Conservation (phyloP, 2,797 vertebrate genomes). For the Sparus aurata region DNA sequence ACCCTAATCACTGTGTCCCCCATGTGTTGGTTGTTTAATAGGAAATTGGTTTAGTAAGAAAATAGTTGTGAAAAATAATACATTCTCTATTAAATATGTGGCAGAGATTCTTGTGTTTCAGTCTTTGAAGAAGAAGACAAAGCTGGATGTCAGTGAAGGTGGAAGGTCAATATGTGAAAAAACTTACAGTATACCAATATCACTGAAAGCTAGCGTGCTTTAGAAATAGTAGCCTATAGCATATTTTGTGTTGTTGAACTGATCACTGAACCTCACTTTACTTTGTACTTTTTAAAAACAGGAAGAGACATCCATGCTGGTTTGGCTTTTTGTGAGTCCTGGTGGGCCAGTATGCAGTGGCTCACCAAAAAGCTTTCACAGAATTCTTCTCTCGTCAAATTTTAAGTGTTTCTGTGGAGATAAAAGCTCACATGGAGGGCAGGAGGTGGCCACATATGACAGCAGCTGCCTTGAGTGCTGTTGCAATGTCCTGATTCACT, state of each 20-base stretch:
- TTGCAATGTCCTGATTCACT: neutral
- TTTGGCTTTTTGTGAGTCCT: neutral
- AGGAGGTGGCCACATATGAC: neutral
- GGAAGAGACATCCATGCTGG: neutral
- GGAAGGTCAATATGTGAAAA: conserved; percentile 14
- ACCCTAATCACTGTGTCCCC: neutral
- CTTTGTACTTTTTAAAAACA: neutral
- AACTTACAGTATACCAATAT: neutral
- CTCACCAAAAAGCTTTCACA: neutral
- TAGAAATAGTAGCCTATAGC: neutral
- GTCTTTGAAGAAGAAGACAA: neutral
- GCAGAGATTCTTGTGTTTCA: conserved; percentile 9
- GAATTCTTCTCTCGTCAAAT: neutral
- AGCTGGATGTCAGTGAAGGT: conserved; percentile 9
- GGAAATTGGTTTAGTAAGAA: conserved; percentile 8
- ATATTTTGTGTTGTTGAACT: neutral
- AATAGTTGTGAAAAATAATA: neutral
- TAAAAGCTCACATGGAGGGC: conserved; percentile 2
- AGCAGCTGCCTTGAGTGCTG: neutral
- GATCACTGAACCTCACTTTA: too few relatives aligned
- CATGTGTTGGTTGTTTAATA: neutral
- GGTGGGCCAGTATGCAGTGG: neutral
- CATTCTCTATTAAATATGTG: neutral
- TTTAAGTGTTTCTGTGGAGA: neutral
- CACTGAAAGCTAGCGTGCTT: neutral